Evolutionary conservation across 2,888 invertebrate genomes (phyloP), one percentile per base, ranked within the genome.

Genomic region (Mystacides longicornis): DNA sequence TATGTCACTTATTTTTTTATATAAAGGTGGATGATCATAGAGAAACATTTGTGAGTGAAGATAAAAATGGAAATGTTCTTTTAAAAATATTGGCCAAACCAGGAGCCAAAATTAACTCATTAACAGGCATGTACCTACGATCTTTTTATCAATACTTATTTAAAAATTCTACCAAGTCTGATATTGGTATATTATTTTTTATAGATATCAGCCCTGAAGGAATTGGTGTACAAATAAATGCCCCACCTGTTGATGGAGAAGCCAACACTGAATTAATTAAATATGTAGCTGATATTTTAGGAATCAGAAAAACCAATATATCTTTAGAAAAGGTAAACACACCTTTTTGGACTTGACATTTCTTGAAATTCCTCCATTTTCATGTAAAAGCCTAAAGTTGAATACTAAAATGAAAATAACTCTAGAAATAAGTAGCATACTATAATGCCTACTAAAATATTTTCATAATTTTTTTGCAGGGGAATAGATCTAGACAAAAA

Each of bases 241-340:
- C 89, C 1, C 88, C 88, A n/a, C 88, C 90, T 1, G 79, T 83
- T 3, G 89, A 90, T 65, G 87, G 90, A 2, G 87, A 88, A 71
- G 89, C 90, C 11, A 90, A 90, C 65, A 76, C 81, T 33, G 89
- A 88, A 67, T 74, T 90, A 7, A 73, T 89, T 0, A 86, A 85
- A 67, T 89, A 81, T 65, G 69, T 90, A 49, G 78, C 88, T 1
- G 77, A 80, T 61, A 71, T 87, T n/a, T 68, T 90, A 31, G 82
- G 81, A 11, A 64, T 89, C 1, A 77, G 82, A 57, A 89, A 89
- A 69, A 84, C 84, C 60, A 83, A 86, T 64, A 75, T 90, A 1
- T 72, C 76, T 0, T 67, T 90, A 51, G 86, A 86, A 53, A 57
- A 55, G 37, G 57, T 58, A 14, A 3, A 18, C 27, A 37, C 20